phyloP scores from a whole-genome alignment of 2,888 invertebrate species.

The Elaeidobius kamerunicus region DNA sequence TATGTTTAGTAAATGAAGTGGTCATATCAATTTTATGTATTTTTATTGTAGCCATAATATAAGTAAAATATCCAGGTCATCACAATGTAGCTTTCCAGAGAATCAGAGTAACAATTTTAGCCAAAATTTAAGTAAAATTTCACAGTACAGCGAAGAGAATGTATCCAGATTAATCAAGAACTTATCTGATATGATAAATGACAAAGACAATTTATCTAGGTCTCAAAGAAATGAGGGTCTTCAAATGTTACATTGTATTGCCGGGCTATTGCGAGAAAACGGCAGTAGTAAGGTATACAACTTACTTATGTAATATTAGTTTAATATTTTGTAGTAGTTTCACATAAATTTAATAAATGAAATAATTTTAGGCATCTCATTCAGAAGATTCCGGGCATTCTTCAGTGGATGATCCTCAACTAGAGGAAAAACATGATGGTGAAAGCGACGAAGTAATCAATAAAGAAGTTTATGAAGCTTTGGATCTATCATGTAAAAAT shows the following conservation, averaged over 20 bases:
- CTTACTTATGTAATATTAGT: not conserved
- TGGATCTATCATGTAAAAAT: slow-evolving; percentile 14
- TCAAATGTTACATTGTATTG: slow-evolving; percentile 1
- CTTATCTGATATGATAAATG: slow-evolving; percentile 17
- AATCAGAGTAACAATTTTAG: slow-evolving; percentile 11
- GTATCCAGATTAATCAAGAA: slow-evolving; percentile 10
- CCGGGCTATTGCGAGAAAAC: slow-evolving; percentile 3
- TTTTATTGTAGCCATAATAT: slow-evolving; percentile 10
- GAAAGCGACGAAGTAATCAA: not conserved
- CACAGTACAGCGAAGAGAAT: slow-evolving; percentile 13
- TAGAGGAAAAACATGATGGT: slow-evolving; percentile 2
- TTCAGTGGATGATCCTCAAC: slow-evolving; percentile 18
- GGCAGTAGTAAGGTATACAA: slow-evolving; percentile 10
- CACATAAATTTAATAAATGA: too few relatives aligned
- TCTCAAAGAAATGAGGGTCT: slow-evolving; percentile 9
- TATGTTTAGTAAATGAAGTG: too few relatives aligned
- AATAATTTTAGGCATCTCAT: slow-evolving; percentile 7
- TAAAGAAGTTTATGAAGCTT: slow-evolving; percentile 7
- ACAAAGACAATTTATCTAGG: slow-evolving; percentile 12
- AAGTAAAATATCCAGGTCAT: slow-evolving; percentile 13
- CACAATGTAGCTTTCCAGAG: not conserved
- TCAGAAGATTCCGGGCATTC: slow-evolving; percentile 23
- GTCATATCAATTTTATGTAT: too few relatives aligned
- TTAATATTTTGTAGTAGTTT: not conserved
- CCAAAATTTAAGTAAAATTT: slow-evolving; percentile 15